Conservation (phyloP, 2,113 vertebrate species). For the Hypomesus transpacificus region DNA sequence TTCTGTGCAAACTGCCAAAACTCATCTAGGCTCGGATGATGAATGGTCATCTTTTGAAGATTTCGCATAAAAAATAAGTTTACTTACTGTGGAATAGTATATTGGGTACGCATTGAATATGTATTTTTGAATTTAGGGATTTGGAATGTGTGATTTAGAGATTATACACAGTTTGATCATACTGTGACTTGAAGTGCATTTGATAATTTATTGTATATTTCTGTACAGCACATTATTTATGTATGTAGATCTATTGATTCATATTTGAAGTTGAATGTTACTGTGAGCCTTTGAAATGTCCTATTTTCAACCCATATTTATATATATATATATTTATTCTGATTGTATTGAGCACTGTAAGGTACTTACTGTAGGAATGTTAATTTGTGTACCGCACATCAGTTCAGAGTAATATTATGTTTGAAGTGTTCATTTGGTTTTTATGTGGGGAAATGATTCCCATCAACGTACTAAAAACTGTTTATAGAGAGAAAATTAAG, state of each 20-base stretch:
- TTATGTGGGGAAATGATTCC: not conserved
- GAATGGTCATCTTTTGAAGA: conserved; percentile 4
- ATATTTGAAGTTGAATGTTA: not conserved
- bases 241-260: not conserved
- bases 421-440: conserved; percentile 31
- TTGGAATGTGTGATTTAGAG: not conserved
- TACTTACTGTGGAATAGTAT: conserved; percentile 11
- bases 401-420: conserved; percentile 28
- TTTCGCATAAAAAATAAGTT: conserved; percentile 13
- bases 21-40: not conserved
- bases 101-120: not conserved
- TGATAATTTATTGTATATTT: conserved; percentile 18
- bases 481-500: conserved; percentile 1
- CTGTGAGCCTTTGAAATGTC: too few relatives aligned
- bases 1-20: conserved; percentile 54
- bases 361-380: conserved; percentile 13
- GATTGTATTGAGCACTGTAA: too few relatives aligned
- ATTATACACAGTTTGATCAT: conserved; percentile 14
- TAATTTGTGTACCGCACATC: conserved; percentile 11
- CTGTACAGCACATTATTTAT: not conserved
- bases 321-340: too few relatives aligned
- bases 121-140: too few relatives aligned
- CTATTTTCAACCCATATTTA: too few relatives aligned
- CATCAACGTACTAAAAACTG: not conserved
- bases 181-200: conserved; percentile 41